phyloP scores from a whole-genome alignment of 2,113 vertebrate genomes.

The Ageneiosus marmoratus region DNA sequence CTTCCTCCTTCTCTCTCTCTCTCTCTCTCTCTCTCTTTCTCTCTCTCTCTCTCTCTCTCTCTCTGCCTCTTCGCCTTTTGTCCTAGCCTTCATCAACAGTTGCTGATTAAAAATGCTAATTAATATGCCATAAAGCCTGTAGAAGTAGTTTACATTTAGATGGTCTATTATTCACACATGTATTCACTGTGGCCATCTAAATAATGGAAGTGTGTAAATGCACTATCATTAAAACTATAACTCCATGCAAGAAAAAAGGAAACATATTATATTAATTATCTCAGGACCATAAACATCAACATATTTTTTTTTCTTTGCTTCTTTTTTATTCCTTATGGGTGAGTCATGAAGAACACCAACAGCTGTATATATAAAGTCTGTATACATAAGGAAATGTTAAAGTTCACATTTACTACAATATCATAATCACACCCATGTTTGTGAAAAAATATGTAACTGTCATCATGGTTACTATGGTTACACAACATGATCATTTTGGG shows the following conservation, averaged over 20 bases:
- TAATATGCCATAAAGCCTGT: conserved; percentile 90
- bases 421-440: conserved; percentile 10
- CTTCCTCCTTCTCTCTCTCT: conserved; percentile 19
- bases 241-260: conserved; percentile 15
- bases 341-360: conserved; percentile 30
- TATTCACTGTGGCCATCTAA: conserved; percentile 42
- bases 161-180: conserved; percentile 81
- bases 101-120: conserved; percentile 88
- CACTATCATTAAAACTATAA: conserved; percentile 45
- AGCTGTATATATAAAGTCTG: not conserved
- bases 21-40: conserved; percentile 68
- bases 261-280: conserved; percentile 36
- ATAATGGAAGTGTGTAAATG: conserved; percentile 40
- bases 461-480: conserved; percentile 18
- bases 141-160: conserved; percentile 76
- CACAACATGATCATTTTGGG: conserved; percentile 16
- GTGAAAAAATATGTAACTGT: not conserved
- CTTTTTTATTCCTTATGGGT: not conserved
- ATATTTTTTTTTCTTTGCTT: not conserved
- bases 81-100: conserved; percentile 85
- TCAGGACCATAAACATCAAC: conserved; percentile 12
- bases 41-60: conserved; percentile 25
- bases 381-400: not conserved
- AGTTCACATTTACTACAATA: not conserved
- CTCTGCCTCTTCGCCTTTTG: conserved; percentile 70